Evolutionary conservation across 2,888 invertebrate genomes (phyloP), one percentile per base, ranked within the genome.

Genomic region (Leptarthrus brevirostris): DNA sequence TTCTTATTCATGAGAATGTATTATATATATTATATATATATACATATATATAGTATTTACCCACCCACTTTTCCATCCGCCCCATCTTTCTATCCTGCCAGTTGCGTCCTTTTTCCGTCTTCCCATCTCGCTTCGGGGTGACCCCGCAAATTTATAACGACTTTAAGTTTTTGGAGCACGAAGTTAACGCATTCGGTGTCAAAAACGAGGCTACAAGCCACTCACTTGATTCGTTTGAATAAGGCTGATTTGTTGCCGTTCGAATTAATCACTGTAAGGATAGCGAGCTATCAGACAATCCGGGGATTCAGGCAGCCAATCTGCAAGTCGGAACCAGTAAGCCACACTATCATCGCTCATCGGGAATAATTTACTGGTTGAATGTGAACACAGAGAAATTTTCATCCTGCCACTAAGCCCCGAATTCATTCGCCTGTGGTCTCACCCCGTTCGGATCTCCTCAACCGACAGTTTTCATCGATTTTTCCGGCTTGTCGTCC

Each of bases 1-100:
- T 40, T n/a, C 22, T 61, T 61, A 61, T 61, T 61, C 61, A 61
- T 61, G 61, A 61, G 20, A n/a, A 61, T 40, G 20, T 61, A 40
- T 34, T 58, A 58, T 34, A 58, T 58, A 34, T n/a, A n/a, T n/a
- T n/a, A n/a, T n/a, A n/a, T n/a, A n/a, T n/a, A n/a, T n/a, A n/a
- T n/a, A n/a, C n/a, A n/a, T n/a, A 58, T 58, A 34, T 34, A 58
- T 12, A 58, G 58, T 18, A 58, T 58, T 18, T 34, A 34, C 34
- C 56, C 16, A 34, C 34, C 56, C 56, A 16, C 16, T 58, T 58
- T 18, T 4, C 5, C 18, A 30, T 58, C 36, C 30, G 58, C 0
- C 26, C 14, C 14, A 14, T 12, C 30, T 53, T 53, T 22, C 22
- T 30, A 8, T 22, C 22, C 22, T 14, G n/a, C 10, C 22, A 6